A percentile compares a stretch with the other conserved stretches of the same genome.
Evolutionary conservation across 1,140 invertebrate genomes (phyloP).

Genomic region (Drosophila guanche): DNA sequence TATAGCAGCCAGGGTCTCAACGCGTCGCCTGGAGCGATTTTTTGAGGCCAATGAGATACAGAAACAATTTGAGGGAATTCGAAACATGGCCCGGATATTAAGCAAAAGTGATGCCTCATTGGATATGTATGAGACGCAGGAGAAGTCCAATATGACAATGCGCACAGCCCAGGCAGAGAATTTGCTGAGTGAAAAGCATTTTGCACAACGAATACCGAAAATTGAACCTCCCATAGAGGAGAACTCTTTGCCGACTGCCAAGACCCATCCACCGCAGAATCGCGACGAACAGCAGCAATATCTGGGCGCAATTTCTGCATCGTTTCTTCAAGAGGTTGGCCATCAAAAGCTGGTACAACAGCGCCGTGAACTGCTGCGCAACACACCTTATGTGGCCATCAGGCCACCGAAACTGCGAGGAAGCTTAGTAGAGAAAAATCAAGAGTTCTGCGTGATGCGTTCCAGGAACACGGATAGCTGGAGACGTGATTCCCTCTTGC

Average conservation of each 20-base stretch:
- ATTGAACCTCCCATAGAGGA: conserved; percentile 35
- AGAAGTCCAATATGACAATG: conserved; percentile 63
- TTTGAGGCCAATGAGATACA: conserved; percentile 87
- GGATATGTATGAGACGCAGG: conserved; percentile 80
- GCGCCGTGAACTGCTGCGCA: conserved; percentile 69
- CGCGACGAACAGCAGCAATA: conserved; percentile 21
- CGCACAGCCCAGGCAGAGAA: conserved; percentile 70
- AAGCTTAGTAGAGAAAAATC: conserved; percentile 39
- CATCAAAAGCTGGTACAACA: conserved; percentile 65
- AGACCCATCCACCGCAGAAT: conserved; percentile 53
- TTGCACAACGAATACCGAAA: conserved; percentile 49
- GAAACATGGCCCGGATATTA: conserved; percentile 80
- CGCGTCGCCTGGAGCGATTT: conserved; percentile 88
- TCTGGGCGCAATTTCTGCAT: conserved; percentile 10
- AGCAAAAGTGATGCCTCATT: conserved; percentile 82
- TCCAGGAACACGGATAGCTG: conserved; percentile 72
- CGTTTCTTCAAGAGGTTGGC: conserved; percentile 42
- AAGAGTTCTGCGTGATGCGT: conserved; percentile 67
- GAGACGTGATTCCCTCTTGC: conserved; percentile 74
- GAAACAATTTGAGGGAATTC: conserved; percentile 84
- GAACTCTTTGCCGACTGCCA: conserved; percentile 51
- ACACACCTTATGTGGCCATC: conserved; percentile 78
- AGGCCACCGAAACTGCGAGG: conserved; percentile 63
- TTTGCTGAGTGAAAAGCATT: conserved; percentile 60
- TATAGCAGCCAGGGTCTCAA: conserved; percentile 89